Evolutionary conservation across 1,140 invertebrate species (phyloP).

Genomic region (Pinna nobilis): DNA sequence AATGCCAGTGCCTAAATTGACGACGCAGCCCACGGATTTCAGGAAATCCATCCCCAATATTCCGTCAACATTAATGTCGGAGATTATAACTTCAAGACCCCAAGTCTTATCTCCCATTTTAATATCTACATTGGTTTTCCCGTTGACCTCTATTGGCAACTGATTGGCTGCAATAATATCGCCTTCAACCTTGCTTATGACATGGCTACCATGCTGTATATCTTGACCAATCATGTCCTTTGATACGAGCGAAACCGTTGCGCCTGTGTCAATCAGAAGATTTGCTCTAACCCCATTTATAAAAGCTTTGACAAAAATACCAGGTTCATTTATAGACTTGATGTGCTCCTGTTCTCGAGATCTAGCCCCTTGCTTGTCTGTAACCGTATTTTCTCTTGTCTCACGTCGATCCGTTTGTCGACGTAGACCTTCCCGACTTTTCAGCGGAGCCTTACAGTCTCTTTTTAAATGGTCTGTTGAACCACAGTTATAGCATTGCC

Average conservation of each 20-base stretch:
- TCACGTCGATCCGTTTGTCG: not conserved
- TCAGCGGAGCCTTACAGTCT: not conserved
- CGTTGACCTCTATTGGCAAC: not conserved
- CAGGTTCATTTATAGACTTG: constrained; percentile 8
- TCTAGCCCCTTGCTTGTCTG: not conserved
- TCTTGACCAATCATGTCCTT: not conserved
- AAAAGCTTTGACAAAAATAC: constrained; percentile 4
- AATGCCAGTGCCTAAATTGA: not conserved
- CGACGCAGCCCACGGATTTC: not conserved
- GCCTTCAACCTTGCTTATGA: not conserved
- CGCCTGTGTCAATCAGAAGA: constrained; percentile 13
- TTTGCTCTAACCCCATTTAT: constrained; percentile 10
- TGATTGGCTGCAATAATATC: constrained; percentile 12
- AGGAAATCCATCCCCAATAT: constrained; percentile 28
- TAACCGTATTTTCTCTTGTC: not conserved
- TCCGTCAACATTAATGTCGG: constrained; percentile 22
- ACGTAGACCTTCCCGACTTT: too few relatives aligned
- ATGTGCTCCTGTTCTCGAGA: too few relatives aligned
- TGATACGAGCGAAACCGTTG: constrained; percentile 18
- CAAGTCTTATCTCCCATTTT: not conserved
- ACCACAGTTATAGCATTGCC: constrained; percentile 13
- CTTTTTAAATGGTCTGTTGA: constrained; percentile 5
- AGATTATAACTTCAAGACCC: not conserved
- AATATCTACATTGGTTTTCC: constrained; percentile 1
- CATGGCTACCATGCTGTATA: not conserved